Evolutionary conservation across 2,888 invertebrate genomes (phyloP), one percentile per base, ranked within the genome.

Genomic region (Entomobrya multifasciata): DNA sequence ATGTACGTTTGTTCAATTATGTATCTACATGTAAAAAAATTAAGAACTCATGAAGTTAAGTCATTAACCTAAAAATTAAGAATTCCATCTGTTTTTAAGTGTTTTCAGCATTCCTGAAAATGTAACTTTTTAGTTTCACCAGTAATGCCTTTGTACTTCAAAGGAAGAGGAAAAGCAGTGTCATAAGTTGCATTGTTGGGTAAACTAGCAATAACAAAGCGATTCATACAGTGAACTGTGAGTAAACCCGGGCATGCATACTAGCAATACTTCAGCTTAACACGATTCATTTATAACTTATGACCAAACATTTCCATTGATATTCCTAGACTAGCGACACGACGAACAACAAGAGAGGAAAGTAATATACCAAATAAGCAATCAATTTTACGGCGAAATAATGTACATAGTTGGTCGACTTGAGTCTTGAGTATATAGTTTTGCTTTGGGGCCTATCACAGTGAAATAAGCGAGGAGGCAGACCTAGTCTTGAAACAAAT

Each of bases 31-130:
- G 36, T 8, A 36, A 36, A 36, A 36, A 77, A 30, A 30, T 79
- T 67, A 22, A 81, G 44, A 55, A 65, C 65, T 65, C 65, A 83
- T 55, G 44, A 77, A 83, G 47, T 72, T 77, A 60, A 82, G 84
- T 77, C 84, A 84, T 84, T 84, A 77, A 65, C 84, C 84, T 47
- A 77, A 62, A 84, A 77, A 76, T 84, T 84, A 77, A 22, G 15
- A 67, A 84, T 84, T 84, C 84, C 84, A 84, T 84, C 77, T 77
- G 49, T 65, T 74, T 74, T n/a, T 27, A 44, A 72, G 22, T 80
- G 57, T 25, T 52, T 41, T 49, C 15, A 67, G 20, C 11, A 41
- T 72, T 72, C 74, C 36, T 11, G 77, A 52, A 82, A 76, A 27
- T 52, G 49, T 62, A 15, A 57, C 74, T 82, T 70, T 70, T 60